Percentiles rank a stretch among this genome's conserved stretches.
Evolutionary conservation across 2,113 vertebrate genomes (phyloP).

Genomic region (Phocoena phocoena): DNA sequence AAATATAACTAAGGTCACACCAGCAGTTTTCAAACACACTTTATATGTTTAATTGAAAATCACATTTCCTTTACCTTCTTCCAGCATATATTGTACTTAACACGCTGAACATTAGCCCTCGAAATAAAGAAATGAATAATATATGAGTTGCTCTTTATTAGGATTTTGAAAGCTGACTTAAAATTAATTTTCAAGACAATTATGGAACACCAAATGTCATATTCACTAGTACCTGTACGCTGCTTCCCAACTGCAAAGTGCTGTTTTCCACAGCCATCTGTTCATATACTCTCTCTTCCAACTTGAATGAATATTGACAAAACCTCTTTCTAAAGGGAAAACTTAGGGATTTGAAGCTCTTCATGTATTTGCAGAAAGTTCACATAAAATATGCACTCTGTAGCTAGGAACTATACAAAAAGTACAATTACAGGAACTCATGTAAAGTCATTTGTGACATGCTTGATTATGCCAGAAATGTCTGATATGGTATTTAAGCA

Average conservation of each 20-base stretch:
- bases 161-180: slow-evolving; percentile 73
- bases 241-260: slow-evolving; percentile 63
- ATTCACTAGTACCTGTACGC: slow-evolving; percentile 60
- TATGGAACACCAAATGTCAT: slow-evolving; percentile 70
- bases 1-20: slow-evolving; percentile 62
- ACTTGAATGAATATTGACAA: slow-evolving; percentile 71
- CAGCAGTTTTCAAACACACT: slow-evolving; percentile 52
- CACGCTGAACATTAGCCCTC: slow-evolving; percentile 62
- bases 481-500: slow-evolving; percentile 54
- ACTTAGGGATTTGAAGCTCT: slow-evolving; percentile 42
- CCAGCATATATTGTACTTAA: slow-evolving; percentile 60
- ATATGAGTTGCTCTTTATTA: slow-evolving; percentile 77
- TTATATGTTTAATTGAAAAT: slow-evolving; percentile 67
- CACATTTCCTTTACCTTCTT: slow-evolving; percentile 45
- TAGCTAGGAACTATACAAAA: slow-evolving; percentile 39
- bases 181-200: slow-evolving; percentile 75
- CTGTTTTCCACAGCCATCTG: slow-evolving; percentile 73
- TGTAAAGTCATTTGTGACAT: slow-evolving; percentile 63
- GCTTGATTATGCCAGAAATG: slow-evolving; percentile 29
- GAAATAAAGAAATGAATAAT: slow-evolving; percentile 75
- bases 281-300: slow-evolving; percentile 48
- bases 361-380: slow-evolving; percentile 59
- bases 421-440: slow-evolving; percentile 8
- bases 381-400: slow-evolving; percentile 50
- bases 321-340: slow-evolving; percentile 57